These are phyloP conservation scores for Saccostrea cuccullata DNA, from an alignment of 1,140 invertebrate species.

Conservation along the genomic window DNA sequence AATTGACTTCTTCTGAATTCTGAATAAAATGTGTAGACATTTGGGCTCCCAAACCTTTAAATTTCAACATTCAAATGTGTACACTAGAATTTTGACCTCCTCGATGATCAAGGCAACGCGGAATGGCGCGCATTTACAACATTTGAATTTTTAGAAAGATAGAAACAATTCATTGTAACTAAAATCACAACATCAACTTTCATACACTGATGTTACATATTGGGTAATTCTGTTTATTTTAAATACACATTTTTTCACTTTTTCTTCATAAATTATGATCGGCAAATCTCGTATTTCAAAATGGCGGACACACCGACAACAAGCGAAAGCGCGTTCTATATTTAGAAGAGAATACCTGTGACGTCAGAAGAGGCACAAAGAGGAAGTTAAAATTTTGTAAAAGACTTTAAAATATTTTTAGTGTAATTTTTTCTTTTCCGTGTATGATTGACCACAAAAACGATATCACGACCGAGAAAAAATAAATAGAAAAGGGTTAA, in stretches of 20 bases:
- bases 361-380: neutral
- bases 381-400: neutral
- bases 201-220: neutral
- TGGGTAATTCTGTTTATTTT: neutral
- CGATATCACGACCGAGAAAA: too few relatives aligned
- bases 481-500: too few relatives aligned
- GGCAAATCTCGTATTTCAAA: slow-evolving; percentile 37
- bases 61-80: slow-evolving; percentile 38
- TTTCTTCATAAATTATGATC: slow-evolving; percentile 41
- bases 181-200: neutral
- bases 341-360: slow-evolving; percentile 7
- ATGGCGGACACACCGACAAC: slow-evolving; percentile 42
- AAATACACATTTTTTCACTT: slow-evolving; percentile 19
- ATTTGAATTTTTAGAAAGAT: slow-evolving; percentile 13
- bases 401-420: neutral
- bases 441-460: too few relatives aligned
- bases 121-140: slow-evolving; percentile 49
- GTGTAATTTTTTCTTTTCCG: too few relatives aligned
- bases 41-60: neutral
- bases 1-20: slow-evolving; percentile 9
- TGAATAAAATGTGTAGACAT: neutral
- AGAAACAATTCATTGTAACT: neutral
- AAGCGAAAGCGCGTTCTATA: slow-evolving; percentile 35
- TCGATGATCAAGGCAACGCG: slow-evolving; percentile 55
- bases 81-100: slow-evolving; percentile 46